A percentile compares a stretch with the other conserved stretches of the same genome.
These are phyloP conservation scores for Euphonia xanthogaster DNA, from an alignment of 2,797 vertebrate genomes.

Conservation along the genomic window DNA sequence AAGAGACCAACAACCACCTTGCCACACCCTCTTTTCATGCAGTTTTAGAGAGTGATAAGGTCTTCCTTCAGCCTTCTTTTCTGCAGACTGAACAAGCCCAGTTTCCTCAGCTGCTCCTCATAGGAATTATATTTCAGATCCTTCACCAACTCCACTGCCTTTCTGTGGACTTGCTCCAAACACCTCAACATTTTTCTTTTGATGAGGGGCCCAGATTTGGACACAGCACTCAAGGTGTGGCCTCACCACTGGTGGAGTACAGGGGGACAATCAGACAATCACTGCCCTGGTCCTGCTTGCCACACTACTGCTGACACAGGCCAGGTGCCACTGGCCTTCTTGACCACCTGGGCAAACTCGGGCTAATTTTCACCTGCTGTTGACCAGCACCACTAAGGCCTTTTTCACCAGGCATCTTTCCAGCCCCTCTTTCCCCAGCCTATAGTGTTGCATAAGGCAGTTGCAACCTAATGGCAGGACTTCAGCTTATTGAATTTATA, in stretches of 20 bases:
- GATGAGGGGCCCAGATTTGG: not conserved
- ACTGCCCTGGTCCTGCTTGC: not conserved
- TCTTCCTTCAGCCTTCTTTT: not conserved
- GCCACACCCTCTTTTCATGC: not conserved
- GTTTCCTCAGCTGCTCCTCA: not conserved
- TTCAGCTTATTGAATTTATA: not conserved
- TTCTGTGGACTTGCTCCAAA: not conserved
- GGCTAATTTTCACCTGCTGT: not conserved
- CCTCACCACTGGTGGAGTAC: accelerated
- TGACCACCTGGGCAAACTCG: not conserved
- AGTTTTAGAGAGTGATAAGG: accelerated
- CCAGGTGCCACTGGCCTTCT: not conserved
- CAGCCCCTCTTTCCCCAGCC: not conserved
- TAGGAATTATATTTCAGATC: not conserved
- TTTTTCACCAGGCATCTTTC: not conserved
- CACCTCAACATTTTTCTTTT: not conserved
- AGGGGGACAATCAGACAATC: too few species aligned
- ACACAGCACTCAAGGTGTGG: accelerated
- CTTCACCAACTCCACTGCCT: not conserved
- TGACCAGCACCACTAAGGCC: not conserved
- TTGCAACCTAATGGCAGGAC: not conserved
- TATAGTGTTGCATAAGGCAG: not conserved
- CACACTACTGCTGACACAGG: not conserved
- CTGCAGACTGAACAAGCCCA: not conserved
- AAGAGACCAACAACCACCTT: not conserved